phyloP scores from a whole-genome alignment of 1,140 invertebrate genomes.

The Apis laboriosa region DNA sequence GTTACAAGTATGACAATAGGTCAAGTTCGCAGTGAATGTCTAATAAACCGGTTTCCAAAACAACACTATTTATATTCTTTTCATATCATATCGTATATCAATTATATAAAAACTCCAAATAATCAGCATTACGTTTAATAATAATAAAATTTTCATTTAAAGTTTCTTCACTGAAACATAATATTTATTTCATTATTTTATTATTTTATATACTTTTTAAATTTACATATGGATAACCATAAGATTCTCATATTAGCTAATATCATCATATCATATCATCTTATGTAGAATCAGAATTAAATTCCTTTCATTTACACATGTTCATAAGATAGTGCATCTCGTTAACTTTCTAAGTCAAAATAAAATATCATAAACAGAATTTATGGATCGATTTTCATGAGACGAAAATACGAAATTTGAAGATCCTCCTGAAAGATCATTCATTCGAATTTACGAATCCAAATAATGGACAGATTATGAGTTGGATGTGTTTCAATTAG shows the following conservation, averaged over 20 bases:
- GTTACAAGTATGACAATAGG: slow-evolving; percentile 68
- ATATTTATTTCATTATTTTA: too few relatives aligned
- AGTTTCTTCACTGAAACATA: too few relatives aligned
- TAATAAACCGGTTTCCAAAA: slow-evolving; percentile 31
- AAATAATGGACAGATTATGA: too few relatives aligned
- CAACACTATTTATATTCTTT: background rate
- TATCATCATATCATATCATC: too few relatives aligned
- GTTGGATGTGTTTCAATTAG: background rate
- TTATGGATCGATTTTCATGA: background rate
- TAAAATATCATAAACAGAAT: background rate
- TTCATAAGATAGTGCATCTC: background rate
- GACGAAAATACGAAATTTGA: background rate
- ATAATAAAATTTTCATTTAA: too few relatives aligned
- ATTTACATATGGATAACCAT: too few relatives aligned
- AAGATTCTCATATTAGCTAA: too few relatives aligned
- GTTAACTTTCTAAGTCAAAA: background rate
- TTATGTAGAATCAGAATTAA: too few relatives aligned
- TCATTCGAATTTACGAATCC: background rate
- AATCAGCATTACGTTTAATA: too few relatives aligned
- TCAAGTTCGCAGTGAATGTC: slow-evolving; percentile 71
- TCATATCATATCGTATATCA: slow-evolving; percentile 1
- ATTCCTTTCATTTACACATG: too few relatives aligned
- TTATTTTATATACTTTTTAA: too few relatives aligned
- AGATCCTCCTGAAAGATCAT: background rate
- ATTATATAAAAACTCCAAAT: background rate